phyloP scores from a whole-genome alignment of 2,797 vertebrate species.

The Craterocephalus amniculus region DNA sequence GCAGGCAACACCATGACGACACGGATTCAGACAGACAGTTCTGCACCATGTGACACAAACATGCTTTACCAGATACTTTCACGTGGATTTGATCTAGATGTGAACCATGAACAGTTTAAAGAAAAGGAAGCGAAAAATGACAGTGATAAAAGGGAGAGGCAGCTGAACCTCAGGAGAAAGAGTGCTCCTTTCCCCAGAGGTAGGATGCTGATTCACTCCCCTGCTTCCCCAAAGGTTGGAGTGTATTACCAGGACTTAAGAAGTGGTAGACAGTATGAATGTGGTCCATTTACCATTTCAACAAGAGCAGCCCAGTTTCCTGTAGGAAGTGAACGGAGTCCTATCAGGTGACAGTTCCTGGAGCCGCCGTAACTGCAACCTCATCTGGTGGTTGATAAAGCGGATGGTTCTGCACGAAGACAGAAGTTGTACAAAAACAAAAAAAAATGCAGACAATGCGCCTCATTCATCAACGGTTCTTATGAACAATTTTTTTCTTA shows the following conservation, averaged over 20 bases:
- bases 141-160: neutral
- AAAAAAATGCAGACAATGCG: too few relatives aligned
- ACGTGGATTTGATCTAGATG: too few relatives aligned
- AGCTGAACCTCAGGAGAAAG: neutral
- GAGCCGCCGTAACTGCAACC: neutral
- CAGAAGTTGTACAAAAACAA: neutral
- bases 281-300: neutral
- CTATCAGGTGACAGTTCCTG: neutral
- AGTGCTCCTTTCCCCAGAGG: neutral
- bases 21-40: too few relatives aligned
- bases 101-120: too few relatives aligned
- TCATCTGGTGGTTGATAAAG: neutral
- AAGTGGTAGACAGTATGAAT: neutral
- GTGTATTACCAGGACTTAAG: neutral
- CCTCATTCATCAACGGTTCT: too few relatives aligned
- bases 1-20: too few relatives aligned
- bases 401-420: neutral
- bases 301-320: neutral
- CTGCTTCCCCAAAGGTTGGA: neutral
- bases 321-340: neutral
- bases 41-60: too few relatives aligned
- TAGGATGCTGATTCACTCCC: too few relatives aligned
- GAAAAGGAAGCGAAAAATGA: too few relatives aligned
- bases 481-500: too few relatives aligned
- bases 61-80: too few relatives aligned